These are phyloP conservation scores for Chymomyza fuscimana DNA, from an alignment of 2,888 invertebrate species.

Conservation along the genomic window DNA sequence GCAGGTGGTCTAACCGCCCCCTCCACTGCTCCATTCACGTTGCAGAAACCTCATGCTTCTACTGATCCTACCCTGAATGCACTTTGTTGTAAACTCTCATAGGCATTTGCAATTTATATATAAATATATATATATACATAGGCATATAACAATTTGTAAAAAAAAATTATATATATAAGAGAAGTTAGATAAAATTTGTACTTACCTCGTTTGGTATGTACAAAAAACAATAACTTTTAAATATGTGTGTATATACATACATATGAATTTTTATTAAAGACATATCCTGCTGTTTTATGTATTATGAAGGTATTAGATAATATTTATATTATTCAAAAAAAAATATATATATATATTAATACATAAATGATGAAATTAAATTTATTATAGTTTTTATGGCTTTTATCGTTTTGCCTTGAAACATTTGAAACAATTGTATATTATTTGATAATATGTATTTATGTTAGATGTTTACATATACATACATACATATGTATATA, in stretches of 20 bases:
- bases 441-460: not conserved
- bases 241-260: constrained; percentile 5
- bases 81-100: too few species aligned
- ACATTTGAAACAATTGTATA: not conserved
- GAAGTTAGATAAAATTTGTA: too few species aligned
- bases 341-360: too few species aligned
- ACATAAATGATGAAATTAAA: not conserved
- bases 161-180: too few species aligned
- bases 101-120: too few species aligned
- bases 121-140: too few species aligned
- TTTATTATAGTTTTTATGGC: not conserved
- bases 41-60: too few species aligned
- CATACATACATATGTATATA: not conserved
- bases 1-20: too few species aligned
- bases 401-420: not conserved
- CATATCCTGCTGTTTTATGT: not conserved
- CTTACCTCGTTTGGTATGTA: too few species aligned
- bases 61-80: too few species aligned
- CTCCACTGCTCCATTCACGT: too few species aligned
- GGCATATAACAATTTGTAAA: too few species aligned
- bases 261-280: constrained; percentile 5
- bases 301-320: not conserved
- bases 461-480: not conserved
- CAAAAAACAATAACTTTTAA: not conserved
- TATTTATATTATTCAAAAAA: not conserved